Base-by-base conservation (phyloP, 2,113 vertebrate species). In the Xiphophorus hellerii region DNA sequence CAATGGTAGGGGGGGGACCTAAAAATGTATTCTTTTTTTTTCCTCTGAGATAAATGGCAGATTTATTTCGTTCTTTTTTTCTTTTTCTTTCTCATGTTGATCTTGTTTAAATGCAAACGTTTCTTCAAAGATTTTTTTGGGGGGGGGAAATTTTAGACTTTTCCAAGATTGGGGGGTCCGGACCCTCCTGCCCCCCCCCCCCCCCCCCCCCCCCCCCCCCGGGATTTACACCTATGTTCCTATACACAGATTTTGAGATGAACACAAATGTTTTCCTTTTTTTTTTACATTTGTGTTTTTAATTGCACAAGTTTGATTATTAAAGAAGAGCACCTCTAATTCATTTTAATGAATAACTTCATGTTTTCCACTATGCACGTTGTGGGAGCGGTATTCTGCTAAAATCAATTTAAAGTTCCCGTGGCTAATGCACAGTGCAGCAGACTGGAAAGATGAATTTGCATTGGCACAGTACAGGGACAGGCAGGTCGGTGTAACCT, bases 401-500 rank as follows among this genome's bases (percentile, higher is more conserved):
- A 25, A 77, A 13, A 71, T n/a, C 12, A 14, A 29, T 75, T 64
- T 42, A 64, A 48, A 22, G 61, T 29, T 48, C 61, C 39, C 35
- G 22, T 62, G 27, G 20, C 14, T 76, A 82, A 83, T 76, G 69
- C 42, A 66, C 39, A 80, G 62, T 35, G 51, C 58, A 80, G 72
- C 33, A 66, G 65, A 71, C 70, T 13, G 44, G 62, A 58, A 66
- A 65, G 37, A 13, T 76, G 51, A 77, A 66, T 60, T 39, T 72
- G 31, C 14, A 17, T 76, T 77, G 78, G 74, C 74, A 76, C 68
- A 1, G 22, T 0, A 11, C 35, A 6, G 35, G 54, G 81, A 30
- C 42, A 9, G 48, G 48, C 63, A 83, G 76, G 68, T 77, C n/a
- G 69, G 63, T 71, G 64, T 82, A 74, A 81, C 76, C 76, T 84